Conservation (phyloP, 2,797 vertebrate genomes). For the Manis pentadactyla region DNA sequence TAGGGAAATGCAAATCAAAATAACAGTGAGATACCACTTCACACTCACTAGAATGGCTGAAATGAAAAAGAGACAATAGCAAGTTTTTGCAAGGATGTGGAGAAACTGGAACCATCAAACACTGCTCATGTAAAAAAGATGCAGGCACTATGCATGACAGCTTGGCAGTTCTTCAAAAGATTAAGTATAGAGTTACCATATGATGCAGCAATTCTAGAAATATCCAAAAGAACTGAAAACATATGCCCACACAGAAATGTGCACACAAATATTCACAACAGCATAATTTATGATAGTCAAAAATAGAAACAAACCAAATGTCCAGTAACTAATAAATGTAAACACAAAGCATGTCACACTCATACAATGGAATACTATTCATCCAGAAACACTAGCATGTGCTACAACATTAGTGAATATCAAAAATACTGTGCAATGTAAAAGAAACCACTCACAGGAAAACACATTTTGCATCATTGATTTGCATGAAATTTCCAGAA, state of each 20-base stretch:
- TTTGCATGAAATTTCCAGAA: background rate
- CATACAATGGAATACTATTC: background rate
- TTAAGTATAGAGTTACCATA: background rate
- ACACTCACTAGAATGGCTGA: background rate
- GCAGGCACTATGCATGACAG: background rate
- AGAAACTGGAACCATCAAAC: background rate
- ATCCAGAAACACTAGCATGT: background rate
- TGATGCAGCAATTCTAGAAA: background rate
- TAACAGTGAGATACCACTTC: background rate
- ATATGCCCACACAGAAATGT: background rate
- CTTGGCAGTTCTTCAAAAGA: background rate
- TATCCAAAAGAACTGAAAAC: background rate
- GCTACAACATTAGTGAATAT: background rate
- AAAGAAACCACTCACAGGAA: background rate
- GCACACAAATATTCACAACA: background rate
- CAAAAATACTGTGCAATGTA: background rate
- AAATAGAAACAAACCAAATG: background rate
- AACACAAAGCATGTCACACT: background rate
- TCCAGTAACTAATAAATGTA: background rate
- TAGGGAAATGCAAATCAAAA: background rate
- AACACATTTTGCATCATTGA: background rate
- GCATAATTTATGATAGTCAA: background rate
- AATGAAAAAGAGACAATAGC: background rate
- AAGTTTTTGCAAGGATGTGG: background rate
- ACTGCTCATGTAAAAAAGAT: background rate